Percentiles rank a stretch among this genome's conserved stretches.
phyloP scores from a whole-genome alignment of 2,888 invertebrate genomes.

The Laothoe populi region DNA sequence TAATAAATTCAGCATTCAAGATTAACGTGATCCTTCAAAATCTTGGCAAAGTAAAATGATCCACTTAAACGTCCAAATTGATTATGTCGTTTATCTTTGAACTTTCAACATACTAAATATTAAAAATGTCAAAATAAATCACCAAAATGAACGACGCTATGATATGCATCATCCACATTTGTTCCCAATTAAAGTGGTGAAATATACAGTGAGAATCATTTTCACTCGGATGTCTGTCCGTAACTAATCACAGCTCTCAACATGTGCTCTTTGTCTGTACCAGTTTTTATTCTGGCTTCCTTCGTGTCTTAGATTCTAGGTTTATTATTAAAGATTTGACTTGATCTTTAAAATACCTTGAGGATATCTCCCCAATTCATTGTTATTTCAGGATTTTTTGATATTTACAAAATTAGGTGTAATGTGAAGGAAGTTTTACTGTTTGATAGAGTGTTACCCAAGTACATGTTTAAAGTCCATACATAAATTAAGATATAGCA shows the following conservation, averaged over 20 bases:
- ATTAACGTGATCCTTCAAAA: neutral
- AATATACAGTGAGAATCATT: conserved; percentile 69
- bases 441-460: too few relatives aligned
- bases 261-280: conserved; percentile 69
- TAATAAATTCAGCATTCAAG: neutral
- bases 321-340: too few relatives aligned
- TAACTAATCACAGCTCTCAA: conserved; percentile 73
- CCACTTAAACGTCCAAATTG: neutral
- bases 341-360: too few relatives aligned
- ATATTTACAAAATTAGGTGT: too few relatives aligned
- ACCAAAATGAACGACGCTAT: conserved; percentile 32
- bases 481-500: neutral
- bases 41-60: neutral
- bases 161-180: conserved; percentile 59
- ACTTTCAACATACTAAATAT: conserved; percentile 22
- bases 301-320: conserved; percentile 29
- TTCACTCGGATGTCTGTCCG: conserved; percentile 63
- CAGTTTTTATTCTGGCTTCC: conserved; percentile 36
- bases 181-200: conserved; percentile 78
- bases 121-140: conserved; percentile 51
- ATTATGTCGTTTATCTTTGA: conserved; percentile 21
- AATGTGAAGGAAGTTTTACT: too few relatives aligned
- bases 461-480: too few relatives aligned
- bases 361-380: too few relatives aligned
- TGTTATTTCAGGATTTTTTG: too few relatives aligned